Conservation (phyloP, 1,140 invertebrate species). For the Coptotermes formosanus region DNA sequence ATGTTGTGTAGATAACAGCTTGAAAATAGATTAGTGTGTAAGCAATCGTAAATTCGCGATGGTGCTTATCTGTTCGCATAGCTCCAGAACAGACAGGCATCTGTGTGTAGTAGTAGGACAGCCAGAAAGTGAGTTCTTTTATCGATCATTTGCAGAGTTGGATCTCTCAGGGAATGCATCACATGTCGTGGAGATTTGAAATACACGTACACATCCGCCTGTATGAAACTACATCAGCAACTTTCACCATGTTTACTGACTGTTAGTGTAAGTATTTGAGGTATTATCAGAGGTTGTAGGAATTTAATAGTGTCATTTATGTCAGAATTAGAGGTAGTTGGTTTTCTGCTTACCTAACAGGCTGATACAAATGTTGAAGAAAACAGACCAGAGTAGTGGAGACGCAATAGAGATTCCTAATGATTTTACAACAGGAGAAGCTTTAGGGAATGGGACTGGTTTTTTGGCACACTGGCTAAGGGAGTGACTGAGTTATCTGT, state of each 20-base stretch:
- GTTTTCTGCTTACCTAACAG: too few relatives aligned
- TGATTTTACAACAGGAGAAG: too few relatives aligned
- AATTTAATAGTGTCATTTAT: too few relatives aligned
- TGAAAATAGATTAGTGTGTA: too few relatives aligned
- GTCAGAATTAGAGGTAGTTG: too few relatives aligned
- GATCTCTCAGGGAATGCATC: slow-evolving; percentile 69
- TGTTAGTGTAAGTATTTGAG: slow-evolving; percentile 34
- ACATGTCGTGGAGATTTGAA: slow-evolving; percentile 68
- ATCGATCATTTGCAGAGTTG: slow-evolving; percentile 81
- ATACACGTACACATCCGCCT: slow-evolving; percentile 72
- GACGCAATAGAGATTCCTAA: too few relatives aligned
- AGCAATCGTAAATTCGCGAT: slow-evolving; percentile 6
- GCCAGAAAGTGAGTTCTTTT: slow-evolving; percentile 64
- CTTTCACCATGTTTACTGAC: slow-evolving; percentile 81
- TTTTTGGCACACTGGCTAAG: too few relatives aligned
- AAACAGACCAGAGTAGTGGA: too few relatives aligned
- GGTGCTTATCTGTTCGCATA: slow-evolving; percentile 44
- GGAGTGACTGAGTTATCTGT: too few relatives aligned
- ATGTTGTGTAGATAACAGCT: too few relatives aligned
- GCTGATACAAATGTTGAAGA: too few relatives aligned
- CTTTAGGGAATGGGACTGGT: too few relatives aligned
- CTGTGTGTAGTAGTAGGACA: slow-evolving; percentile 67
- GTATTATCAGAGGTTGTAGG: not conserved
- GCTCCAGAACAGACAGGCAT: slow-evolving; percentile 67
- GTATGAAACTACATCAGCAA: slow-evolving; percentile 77